Conservation (phyloP, 2,113 vertebrate species). For the Zootoca vivipara region DNA sequence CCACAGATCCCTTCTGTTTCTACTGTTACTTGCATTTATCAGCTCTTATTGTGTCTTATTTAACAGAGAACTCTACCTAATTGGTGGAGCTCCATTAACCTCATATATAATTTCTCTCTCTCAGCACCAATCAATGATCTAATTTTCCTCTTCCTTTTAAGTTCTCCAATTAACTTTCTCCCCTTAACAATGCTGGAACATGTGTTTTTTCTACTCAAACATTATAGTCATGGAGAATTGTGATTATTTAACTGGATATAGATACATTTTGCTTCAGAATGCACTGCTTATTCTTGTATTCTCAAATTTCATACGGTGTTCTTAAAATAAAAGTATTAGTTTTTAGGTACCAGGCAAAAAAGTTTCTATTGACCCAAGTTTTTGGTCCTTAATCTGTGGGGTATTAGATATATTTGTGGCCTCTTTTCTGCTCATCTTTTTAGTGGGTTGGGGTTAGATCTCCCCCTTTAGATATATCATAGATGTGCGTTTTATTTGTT, state of each 20-base stretch:
- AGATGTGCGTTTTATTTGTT: too few relatives aligned
- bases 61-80: conserved; percentile 18
- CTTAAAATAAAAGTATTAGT: neutral
- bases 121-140: neutral
- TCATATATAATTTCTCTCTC: conserved; percentile 29
- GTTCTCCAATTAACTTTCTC: neutral
- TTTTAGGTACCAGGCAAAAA: neutral
- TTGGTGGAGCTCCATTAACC: neutral
- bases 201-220: neutral
- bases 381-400: too few relatives aligned
- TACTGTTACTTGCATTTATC: conserved; percentile 1
- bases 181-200: neutral
- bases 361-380: neutral
- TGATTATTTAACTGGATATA: neutral
- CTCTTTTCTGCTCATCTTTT: too few relatives aligned
- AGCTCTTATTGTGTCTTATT: conserved; percentile 22
- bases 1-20: neutral
- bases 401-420: neutral
- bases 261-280: neutral
- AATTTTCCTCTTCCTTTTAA: conserved; percentile 4
- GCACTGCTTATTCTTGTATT: neutral
- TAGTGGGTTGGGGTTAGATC: too few relatives aligned
- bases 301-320: neutral
- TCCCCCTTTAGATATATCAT: too few relatives aligned
- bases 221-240: neutral